Evolutionary conservation across 2,113 vertebrate genomes (phyloP), one percentile per base, ranked within the genome.

Genomic region (Lophura nycthemera): DNA sequence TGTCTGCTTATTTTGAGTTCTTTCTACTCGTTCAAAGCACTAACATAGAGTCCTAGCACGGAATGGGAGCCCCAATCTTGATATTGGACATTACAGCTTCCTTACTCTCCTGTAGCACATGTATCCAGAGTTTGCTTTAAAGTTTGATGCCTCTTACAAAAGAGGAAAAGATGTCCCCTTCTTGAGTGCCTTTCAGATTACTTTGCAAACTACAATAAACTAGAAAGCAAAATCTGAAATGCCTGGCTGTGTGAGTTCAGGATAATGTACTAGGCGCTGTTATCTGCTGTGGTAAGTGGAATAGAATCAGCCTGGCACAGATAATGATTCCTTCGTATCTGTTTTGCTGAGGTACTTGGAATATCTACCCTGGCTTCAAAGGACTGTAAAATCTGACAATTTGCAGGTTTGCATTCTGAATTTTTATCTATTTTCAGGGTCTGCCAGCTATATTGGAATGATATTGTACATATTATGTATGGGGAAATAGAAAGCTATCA

Each of bases 401-500:
- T 96, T 88, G 65, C 89, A 91, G 54, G 76, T 94, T 97, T 97
- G 69, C 91, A 76, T 93, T 97, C 93, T 95, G 64, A 86, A 88
- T 97, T 93, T 96, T 97, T 96, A 97, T 96, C 95, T 96, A 25
- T 86, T 95, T 45, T 43, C 27, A 38, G 54, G 36, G 34, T 96
- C 82, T 97, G 69, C 34, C 47, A 90, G 85, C 82, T 93, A 88
- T 92, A 95, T 91, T 93, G 96, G 86, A 97, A 63, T 59, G 57
- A 96, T 95, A 95, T 48, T 94, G 79, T 57, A 11, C 17, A 2
- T 92, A 83, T 93, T 95, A 95, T 96, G 38, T 94, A 88, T 84
- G 42, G 95, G 89, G 75, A 96, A 97, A 96, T 89, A 96, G 91
- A 97, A 97, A 97, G 94, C 94, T 95, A 93, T 96, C 92, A 95